phyloP scores from a whole-genome alignment of 1,140 invertebrate species.

The Bombus balteatus region DNA sequence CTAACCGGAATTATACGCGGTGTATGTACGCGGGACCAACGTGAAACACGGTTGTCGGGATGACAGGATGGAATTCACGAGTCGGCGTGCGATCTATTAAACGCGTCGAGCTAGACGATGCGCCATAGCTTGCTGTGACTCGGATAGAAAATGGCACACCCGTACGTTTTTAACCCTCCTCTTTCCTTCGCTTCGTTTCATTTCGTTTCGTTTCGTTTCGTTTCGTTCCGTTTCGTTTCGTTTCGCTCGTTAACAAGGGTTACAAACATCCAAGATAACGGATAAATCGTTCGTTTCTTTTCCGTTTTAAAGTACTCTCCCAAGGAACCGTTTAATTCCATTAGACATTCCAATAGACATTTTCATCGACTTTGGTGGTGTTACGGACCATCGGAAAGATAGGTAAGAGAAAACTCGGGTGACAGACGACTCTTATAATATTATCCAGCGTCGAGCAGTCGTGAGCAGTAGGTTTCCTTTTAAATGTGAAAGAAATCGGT shows the following conservation, averaged over 20 bases:
- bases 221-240: conserved; percentile 14
- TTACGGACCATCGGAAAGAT: background rate
- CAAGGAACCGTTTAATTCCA: too few species aligned
- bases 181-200: background rate
- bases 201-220: conserved; percentile 26
- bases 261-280: background rate
- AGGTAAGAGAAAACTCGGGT: background rate
- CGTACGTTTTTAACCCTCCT: conserved; percentile 27
- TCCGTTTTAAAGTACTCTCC: too few species aligned
- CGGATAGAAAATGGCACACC: conserved; percentile 29
- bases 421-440: background rate
- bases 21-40: background rate
- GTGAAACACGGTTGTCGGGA: conserved; percentile 41
- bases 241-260: conserved; percentile 13
- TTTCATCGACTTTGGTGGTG: background rate
- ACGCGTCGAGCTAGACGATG: conserved; percentile 28
- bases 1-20: conserved; percentile 38
- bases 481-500: background rate
- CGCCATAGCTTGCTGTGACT: background rate
- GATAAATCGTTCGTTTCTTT: too few species aligned
- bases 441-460: background rate
- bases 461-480: background rate
- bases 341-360: too few species aligned
- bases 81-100: conserved; percentile 47
- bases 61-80: conserved; percentile 51